Evolutionary conservation across 2,888 invertebrate species (phyloP), one percentile per base, ranked within the genome.

Genomic region (Dicycla oo): DNA sequence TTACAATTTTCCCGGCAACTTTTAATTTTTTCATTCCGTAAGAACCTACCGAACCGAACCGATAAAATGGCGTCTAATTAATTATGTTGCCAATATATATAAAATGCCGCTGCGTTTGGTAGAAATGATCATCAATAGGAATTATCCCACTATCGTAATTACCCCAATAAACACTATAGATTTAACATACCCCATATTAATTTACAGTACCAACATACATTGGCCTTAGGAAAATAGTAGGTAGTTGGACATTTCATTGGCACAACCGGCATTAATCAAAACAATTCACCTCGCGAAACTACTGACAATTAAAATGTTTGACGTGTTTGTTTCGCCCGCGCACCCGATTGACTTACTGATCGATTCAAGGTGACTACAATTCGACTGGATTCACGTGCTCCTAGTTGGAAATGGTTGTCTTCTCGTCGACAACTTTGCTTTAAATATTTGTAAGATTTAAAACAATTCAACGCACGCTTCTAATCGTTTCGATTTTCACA

Each of bases 341-440:
- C 80, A 73, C 49, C 38, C 51, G 71, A 75, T 72, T 64, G 75
- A 80, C 69, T 78, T 75, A 75, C 75, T 73, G 78, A 85, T 87
- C 81, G 78, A 78, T 81, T 86, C 91, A 91, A 92, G 91, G 91
- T 86, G 84, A 89, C 85, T 85, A 81, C 84, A 85, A 88, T 90
- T 88, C 78, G 75, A 78, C 74, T 84, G 73, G 72, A 80, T 80
- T 84, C 88, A 86, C 84, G 85, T 89, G 87, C 86, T 78, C 49
- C 23, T 56, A 51, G 53, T n/a, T 62, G 43, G n/a, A 51, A 61
- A 61, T 54, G 6, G 13, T 40, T 20, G 30, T 34, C 13, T 61
- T 40, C 2, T 40, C 13, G 38, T 49, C 64, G 18, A 43, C 20
- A 60, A 47, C 40, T 65, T 45, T 23, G 5, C 7, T 34, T 13